Percentiles rank a stretch among this genome's conserved stretches.
Conservation (phyloP, 2,113 vertebrate species). For the Python bivittatus region DNA sequence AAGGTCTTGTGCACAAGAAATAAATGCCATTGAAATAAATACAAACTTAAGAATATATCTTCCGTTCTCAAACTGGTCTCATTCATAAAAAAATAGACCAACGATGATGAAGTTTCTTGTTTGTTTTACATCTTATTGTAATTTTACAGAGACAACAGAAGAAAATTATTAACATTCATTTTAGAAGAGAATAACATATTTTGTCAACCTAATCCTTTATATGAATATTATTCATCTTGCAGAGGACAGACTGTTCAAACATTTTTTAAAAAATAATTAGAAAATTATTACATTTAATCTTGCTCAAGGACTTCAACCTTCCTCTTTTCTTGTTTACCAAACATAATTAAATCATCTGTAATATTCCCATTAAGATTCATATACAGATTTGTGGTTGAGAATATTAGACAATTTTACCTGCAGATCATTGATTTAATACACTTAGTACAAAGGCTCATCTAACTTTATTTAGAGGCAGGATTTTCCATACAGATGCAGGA, state of each 20-base stretch:
- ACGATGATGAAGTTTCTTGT: background rate
- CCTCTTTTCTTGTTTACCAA: background rate
- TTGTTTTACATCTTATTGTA: background rate
- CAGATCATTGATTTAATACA: background rate
- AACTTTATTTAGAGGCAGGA: background rate
- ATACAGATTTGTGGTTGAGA: background rate
- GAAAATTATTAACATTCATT: background rate
- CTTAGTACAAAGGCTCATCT: background rate
- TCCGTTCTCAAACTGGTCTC: background rate
- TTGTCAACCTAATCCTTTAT: background rate
- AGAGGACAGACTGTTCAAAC: background rate
- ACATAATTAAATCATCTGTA: background rate
- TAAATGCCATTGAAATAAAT: background rate
- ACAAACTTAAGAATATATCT: background rate
- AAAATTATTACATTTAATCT: constrained; percentile 26
- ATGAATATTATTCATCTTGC: background rate
- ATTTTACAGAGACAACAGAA: background rate
- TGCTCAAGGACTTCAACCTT: background rate
- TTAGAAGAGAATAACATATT: background rate
- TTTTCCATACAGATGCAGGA: background rate
- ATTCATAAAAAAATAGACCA: background rate
- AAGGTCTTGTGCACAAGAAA: background rate
- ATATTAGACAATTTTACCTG: background rate
- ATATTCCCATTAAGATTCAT: background rate
- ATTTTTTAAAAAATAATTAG: background rate